A percentile compares a stretch with the other conserved stretches of the same genome.
Evolutionary conservation across 2,888 invertebrate genomes (phyloP).

Genomic region (Latrodectus hesperus): DNA sequence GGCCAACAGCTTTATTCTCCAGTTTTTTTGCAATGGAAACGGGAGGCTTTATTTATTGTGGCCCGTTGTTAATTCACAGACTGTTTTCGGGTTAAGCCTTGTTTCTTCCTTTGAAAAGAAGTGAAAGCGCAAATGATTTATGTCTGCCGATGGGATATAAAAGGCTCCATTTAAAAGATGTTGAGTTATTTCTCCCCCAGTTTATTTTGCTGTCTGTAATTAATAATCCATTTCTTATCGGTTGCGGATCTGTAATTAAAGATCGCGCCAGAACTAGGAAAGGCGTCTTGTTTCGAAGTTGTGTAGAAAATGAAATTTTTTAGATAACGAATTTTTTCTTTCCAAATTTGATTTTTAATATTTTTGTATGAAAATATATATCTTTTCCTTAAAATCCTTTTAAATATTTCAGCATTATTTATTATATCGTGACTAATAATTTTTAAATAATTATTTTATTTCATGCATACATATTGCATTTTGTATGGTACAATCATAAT

Average conservation of each 20-base stretch:
- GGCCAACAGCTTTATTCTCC: constrained; percentile 61
- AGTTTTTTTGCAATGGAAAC: neutral
- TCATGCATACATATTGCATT: too few relatives aligned
- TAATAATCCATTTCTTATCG: constrained; percentile 38
- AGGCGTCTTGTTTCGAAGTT: neutral
- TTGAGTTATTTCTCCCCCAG: neutral
- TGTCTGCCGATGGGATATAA: constrained; percentile 23
- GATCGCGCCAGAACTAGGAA: constrained; percentile 36
- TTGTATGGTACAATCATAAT: too few relatives aligned
- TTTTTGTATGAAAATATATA: too few relatives aligned
- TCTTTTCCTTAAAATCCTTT: too few relatives aligned
- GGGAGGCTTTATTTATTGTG: constrained; percentile 60
- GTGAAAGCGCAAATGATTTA: constrained; percentile 53
- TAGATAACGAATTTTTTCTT: too few relatives aligned
- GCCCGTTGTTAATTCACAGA: constrained; percentile 59
- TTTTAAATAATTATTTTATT: too few relatives aligned
- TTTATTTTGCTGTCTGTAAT: constrained; percentile 43
- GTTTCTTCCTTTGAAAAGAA: constrained; percentile 35
- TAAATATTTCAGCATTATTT: too few relatives aligned
- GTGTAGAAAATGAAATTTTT: too few relatives aligned
- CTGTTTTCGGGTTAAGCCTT: constrained; percentile 21
- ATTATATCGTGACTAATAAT: too few relatives aligned
- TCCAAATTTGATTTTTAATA: too few relatives aligned
- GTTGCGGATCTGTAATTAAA: constrained; percentile 34
- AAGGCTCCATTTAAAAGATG: constrained; percentile 26